Percentiles rank a stretch among this genome's conserved stretches.
These are phyloP conservation scores for Crocodylus rhombifer DNA, from an alignment of 2,797 vertebrate species.

Conservation along the genomic window DNA sequence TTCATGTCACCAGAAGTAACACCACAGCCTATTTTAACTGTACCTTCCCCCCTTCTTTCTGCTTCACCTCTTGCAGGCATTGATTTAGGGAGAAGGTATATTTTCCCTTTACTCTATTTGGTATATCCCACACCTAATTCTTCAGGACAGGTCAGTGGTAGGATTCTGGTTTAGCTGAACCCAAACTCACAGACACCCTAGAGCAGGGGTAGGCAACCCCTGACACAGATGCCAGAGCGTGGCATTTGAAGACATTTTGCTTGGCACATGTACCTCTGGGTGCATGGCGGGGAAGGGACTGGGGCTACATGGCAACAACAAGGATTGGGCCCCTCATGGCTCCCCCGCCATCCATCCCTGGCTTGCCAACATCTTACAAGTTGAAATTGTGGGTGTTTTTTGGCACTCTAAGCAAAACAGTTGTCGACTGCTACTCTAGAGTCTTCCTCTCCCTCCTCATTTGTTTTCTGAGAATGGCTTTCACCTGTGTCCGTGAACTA, in stretches of 20 bases:
- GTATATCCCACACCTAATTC: neutral
- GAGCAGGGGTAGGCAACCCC: neutral
- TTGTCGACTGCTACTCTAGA: neutral
- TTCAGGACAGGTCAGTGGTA: neutral
- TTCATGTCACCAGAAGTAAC: neutral
- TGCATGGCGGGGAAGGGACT: too few relatives aligned
- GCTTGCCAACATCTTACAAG: too few relatives aligned
- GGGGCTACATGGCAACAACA: too few relatives aligned
- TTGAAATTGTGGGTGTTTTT: too few relatives aligned
- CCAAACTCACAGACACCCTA: neutral
- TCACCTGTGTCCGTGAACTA: neutral
- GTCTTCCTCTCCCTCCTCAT: neutral
- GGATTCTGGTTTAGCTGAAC: rapidly evolving
- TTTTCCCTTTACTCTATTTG: neutral
- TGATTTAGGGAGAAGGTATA: neutral
- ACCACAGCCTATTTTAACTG: neutral
- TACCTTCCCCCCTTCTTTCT: neutral
- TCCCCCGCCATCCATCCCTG: too few relatives aligned
- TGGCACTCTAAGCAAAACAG: too few relatives aligned
- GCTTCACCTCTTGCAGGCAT: neutral
- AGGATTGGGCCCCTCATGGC: too few relatives aligned
- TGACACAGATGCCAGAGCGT: too few relatives aligned
- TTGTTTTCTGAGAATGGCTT: neutral
- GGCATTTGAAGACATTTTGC: too few relatives aligned
- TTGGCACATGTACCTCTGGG: too few relatives aligned